phyloP scores from a whole-genome alignment of 1,140 invertebrate species.

The Oryctes rhinoceros region DNA sequence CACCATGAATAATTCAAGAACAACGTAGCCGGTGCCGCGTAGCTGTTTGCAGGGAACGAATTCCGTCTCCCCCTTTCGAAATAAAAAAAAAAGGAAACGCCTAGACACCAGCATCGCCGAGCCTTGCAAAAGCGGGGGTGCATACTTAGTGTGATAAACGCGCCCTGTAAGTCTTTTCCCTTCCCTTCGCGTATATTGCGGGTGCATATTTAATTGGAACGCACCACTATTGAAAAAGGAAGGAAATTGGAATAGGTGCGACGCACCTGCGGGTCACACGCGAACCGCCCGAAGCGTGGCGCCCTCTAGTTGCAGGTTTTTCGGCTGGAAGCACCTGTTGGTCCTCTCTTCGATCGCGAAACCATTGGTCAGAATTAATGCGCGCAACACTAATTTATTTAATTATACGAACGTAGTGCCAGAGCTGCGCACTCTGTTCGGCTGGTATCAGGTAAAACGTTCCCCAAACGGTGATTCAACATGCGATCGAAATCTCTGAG shows the following conservation, averaged over 20 bases:
- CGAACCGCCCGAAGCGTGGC: neutral
- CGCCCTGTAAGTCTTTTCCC: neutral
- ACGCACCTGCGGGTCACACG: neutral
- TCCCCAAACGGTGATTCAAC: slow-evolving; percentile 16
- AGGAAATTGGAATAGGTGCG: neutral
- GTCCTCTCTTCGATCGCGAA: neutral
- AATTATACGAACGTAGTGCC: neutral
- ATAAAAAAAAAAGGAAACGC: neutral
- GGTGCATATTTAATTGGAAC: slow-evolving; percentile 11
- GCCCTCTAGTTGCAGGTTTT: slow-evolving; percentile 5
- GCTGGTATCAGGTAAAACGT: slow-evolving; percentile 4
- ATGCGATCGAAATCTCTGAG: slow-evolving; percentile 4
- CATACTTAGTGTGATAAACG: slow-evolving; percentile 5
- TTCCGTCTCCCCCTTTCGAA: neutral
- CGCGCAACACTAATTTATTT: slow-evolving; percentile 18
- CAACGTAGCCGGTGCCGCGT: neutral
- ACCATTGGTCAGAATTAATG: slow-evolving; percentile 18
- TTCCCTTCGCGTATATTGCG: neutral
- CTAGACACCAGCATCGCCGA: neutral
- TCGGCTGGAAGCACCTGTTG: slow-evolving; percentile 11
- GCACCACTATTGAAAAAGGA: neutral
- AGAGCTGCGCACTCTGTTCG: neutral
- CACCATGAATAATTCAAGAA: neutral
- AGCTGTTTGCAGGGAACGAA: neutral
- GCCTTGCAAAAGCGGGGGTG: neutral